Percentiles rank a stretch among this genome's conserved stretches.
Evolutionary conservation across 2,113 vertebrate species (phyloP).

Genomic region (Meleagris gallopavo): DNA sequence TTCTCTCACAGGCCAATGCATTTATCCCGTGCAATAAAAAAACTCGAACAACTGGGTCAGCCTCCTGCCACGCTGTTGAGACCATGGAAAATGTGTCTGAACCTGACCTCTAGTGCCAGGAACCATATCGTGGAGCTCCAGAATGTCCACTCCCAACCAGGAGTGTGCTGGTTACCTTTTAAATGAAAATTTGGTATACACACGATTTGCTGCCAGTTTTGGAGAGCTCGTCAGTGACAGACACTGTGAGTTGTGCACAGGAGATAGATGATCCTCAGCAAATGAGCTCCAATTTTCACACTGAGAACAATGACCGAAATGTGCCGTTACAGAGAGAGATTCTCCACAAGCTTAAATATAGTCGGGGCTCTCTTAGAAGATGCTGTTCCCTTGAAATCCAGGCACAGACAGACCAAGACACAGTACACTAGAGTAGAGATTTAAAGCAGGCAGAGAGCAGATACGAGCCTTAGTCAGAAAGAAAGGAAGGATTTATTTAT

Average conservation of each 20-base stretch:
- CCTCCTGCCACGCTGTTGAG: background rate
- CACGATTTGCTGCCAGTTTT: conserved; percentile 20
- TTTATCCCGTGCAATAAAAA: background rate
- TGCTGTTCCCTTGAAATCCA: conserved; percentile 44
- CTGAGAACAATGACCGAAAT: conserved; percentile 68
- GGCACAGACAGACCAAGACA: conserved; percentile 82
- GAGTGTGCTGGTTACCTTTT: background rate
- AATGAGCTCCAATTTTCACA: conserved; percentile 53
- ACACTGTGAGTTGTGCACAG: background rate
- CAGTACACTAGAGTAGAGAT: conserved; percentile 77
- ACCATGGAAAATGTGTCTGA: background rate
- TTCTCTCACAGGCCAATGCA: conserved; percentile 18
- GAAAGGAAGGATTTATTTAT: conserved; percentile 74
- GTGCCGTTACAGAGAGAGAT: conserved; percentile 57
- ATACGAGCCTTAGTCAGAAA: conserved; percentile 75
- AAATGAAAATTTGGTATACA: background rate
- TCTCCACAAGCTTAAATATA: conserved; percentile 55
- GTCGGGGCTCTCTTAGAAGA: conserved; percentile 53
- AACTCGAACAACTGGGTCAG: background rate
- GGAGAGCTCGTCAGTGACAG: background rate
- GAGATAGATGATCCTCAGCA: background rate
- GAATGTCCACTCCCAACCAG: background rate
- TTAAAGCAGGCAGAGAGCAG: conserved; percentile 82
- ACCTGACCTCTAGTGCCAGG: conserved; percentile 10
- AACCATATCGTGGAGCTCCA: background rate